phyloP scores from a whole-genome alignment of 1,140 invertebrate species.

The Zaprionus ornatus region DNA sequence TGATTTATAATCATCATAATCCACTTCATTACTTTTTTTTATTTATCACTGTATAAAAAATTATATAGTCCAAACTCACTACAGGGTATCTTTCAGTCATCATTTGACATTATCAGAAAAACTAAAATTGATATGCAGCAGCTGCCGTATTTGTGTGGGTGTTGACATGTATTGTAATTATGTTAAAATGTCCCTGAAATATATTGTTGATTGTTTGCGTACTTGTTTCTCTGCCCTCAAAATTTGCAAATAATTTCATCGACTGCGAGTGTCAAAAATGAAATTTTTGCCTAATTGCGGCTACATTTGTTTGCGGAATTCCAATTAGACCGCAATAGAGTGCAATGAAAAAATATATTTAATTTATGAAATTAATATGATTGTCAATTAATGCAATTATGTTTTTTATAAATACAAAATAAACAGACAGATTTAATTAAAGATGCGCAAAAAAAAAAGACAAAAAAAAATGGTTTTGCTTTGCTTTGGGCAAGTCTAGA shows the following conservation, averaged over 20 bases:
- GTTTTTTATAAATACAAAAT: neutral
- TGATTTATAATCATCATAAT: too few relatives aligned
- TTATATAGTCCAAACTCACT: neutral
- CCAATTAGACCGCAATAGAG: neutral
- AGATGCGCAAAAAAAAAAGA: neutral
- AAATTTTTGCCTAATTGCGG: slow-evolving; percentile 25
- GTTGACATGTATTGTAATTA: slow-evolving; percentile 57
- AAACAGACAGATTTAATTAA: neutral
- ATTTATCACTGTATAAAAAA: too few relatives aligned
- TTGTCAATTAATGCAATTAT: neutral
- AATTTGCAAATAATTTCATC: slow-evolving; percentile 35
- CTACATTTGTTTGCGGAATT: slow-evolving; percentile 12
- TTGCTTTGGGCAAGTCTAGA: slow-evolving; percentile 29
- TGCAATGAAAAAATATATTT: neutral
- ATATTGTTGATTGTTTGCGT: slow-evolving; percentile 40
- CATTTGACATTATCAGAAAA: slow-evolving; percentile 10
- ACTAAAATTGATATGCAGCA: slow-evolving; percentile 54
- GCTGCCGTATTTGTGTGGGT: slow-evolving; percentile 10
- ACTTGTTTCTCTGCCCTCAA: slow-evolving; percentile 28
- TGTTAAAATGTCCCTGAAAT: slow-evolving; percentile 66
- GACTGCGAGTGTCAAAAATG: slow-evolving; percentile 6
- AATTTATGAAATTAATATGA: neutral
- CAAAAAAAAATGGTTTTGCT: neutral
- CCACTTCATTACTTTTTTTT: too few relatives aligned
- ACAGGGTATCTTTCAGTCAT: slow-evolving; percentile 25